Base-by-base conservation (phyloP, 2,797 vertebrate species). In the Crotalus adamanteus region DNA sequence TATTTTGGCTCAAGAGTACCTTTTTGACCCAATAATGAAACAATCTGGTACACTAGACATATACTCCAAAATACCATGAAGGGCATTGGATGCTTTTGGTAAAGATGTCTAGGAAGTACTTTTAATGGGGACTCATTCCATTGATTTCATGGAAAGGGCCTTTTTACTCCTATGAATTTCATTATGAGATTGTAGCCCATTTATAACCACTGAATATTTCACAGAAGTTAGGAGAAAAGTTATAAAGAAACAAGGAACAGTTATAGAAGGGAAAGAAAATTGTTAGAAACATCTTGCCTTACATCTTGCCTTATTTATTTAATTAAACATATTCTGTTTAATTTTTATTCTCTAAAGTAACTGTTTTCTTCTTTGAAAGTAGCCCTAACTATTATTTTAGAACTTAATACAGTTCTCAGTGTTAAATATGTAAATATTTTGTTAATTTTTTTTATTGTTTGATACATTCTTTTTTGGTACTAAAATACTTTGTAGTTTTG, bases 121-220 rank as follows among this genome's bases (percentile, higher is more conserved):
- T 65, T 73, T 56, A 88, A 90, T 22, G 20, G 91, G 6, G 4
- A 91, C 7, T 26, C 31, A 4, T 60, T 13, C n/a, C 57, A 85
- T 9, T 91, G 86, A 91, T 88, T 63, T 91, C 25, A 91, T 88
- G 26, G 47, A 47, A 56, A 83, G 28, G 25, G 22, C 57, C 6
- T 53, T 47, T 53, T 22, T 42, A 28, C 12, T n/a, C n/a, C 28
- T 86, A 86, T 1, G 26, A 94, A 65, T 92, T 8, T 96, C 28
- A 78, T 42, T 90, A 6, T 69, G 95, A 95, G 89, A 94, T 93
- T 3, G 0, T 87, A 91, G 69, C 26, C 20, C 4, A 7, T 95
- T 95, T 96, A 55, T 89, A 3, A 53, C 86, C 42, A 90, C 94
- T 93, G 78, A 26, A 22, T 31, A 88, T 95, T 86, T 13, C 57